Base-by-base conservation (phyloP, 2,797 vertebrate genomes). In the Syngnathus acus region DNA sequence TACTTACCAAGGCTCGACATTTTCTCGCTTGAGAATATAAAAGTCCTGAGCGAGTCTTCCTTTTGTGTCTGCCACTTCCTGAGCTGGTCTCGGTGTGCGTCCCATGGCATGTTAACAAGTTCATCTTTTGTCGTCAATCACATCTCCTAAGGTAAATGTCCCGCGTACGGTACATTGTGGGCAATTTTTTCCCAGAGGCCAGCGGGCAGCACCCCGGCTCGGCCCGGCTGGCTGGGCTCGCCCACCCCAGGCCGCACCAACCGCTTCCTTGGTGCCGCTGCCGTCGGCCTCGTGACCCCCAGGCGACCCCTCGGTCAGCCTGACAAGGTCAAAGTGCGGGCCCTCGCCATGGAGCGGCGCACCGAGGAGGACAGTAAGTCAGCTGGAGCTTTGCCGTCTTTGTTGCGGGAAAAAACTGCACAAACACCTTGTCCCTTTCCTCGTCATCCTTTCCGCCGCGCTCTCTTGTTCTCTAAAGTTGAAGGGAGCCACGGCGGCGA, bases 201-300 rank as follows among this genome's bases (percentile, higher is more conserved):
- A 0, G 83, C 95, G 47, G 95, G 94, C 0, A 94, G 94, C 0
- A 91, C 95, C 11, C 84, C 97, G 53, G 93, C 95, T 14, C 89
- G 96, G 65, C 94, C 95, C 11, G 93, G 94, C 82, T 98, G 96
- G 96, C 84, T 99, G 74, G 98, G 96, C 76, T 99, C 97, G 37
- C 97, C 97, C 1, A 98, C 97, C 0, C 77, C 97, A 81, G 96
- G 97, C 43, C 92, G 97, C 65, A 95, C 97, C 67, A 98, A 98
- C 72, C 93, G 95, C 21, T 98, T 99, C 80, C 91, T 99, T 69
- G 98, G 95, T 90, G 96, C 96, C 0, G 96, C 96, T 0, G 95
- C 97, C 0, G 94, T 98, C 82, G 98, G 95, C 73, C 93, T 98
- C 70, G 98, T 98, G 96, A 97, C 93, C 53, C 95, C 97, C 0